These are phyloP conservation scores for Umimayanthus kanabou DNA, from an alignment of 92 coral and sea anemone genomes.

Conservation along the genomic window DNA sequence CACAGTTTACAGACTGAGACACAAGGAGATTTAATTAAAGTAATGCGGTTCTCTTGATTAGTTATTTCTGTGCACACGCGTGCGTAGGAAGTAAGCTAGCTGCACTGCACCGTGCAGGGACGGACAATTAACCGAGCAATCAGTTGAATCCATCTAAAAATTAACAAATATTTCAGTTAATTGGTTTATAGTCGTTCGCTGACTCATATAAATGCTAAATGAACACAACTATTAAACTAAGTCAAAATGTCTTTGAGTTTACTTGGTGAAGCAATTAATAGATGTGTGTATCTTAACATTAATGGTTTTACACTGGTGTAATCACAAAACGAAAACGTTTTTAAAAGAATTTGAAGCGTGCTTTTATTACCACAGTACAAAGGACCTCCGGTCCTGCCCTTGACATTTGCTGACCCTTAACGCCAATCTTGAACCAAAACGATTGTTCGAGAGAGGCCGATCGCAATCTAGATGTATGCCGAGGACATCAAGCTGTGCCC, in stretches of 20 bases:
- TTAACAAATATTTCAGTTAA: not conserved
- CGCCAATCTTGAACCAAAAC: not conserved
- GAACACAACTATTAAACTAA: no score
- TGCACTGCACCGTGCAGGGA: not conserved
- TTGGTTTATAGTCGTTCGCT: not conserved
- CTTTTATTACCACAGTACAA: not conserved
- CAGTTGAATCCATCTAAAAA: not conserved
- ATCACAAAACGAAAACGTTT: not conserved
- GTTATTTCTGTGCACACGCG: not conserved
- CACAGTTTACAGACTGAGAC: not conserved
- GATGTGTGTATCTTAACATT: not conserved
- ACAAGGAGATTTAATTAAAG: not conserved
- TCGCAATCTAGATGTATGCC: not conserved
- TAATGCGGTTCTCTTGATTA: not conserved
- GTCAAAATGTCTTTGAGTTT: not conserved
- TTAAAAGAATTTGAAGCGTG: not conserved
- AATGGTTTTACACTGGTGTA: not conserved
- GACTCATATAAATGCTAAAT: no score
- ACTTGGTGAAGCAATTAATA: not conserved
- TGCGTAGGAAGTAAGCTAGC: not conserved
- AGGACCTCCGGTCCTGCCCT: not conserved
- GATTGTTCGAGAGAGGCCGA: not conserved
- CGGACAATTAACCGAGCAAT: not conserved
- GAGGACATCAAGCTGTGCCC: not conserved
- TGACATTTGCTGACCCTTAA: not conserved